Evolutionary conservation across 2,797 vertebrate species (phyloP).

Genomic region (Rousettus madagascariensis): DNA sequence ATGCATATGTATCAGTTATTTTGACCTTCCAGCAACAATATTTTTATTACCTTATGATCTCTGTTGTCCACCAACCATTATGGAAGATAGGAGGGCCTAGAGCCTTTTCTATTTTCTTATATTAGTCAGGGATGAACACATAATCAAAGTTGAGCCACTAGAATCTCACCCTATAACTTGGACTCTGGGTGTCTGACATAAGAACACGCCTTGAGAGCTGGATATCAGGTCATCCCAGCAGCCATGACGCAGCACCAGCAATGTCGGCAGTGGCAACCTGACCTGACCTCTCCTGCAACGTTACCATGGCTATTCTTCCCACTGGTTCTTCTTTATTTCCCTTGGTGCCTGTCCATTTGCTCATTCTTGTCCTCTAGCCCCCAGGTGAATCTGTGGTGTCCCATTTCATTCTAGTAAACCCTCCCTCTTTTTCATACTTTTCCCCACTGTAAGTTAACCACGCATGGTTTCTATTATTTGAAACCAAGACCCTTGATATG

Average conservation of each 20-base stretch:
- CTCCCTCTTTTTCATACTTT: neutral
- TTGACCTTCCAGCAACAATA: neutral
- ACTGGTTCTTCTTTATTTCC: neutral
- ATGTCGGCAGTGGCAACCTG: neutral
- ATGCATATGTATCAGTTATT: neutral
- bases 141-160: neutral
- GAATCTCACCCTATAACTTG: neutral
- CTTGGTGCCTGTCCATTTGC: neutral
- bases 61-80: neutral
- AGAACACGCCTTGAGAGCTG: neutral
- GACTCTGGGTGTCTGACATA: neutral
- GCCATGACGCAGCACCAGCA: neutral
- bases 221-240: neutral
- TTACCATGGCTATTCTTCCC: neutral
- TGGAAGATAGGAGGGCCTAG: neutral
- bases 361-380: neutral
- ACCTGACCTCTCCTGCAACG: neutral
- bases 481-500: neutral
- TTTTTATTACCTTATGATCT: neutral
- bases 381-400: neutral
- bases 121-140: neutral
- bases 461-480: neutral
- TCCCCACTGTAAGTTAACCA: neutral
- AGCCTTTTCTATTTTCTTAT: neutral
- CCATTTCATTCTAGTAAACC: neutral